Percentiles rank a stretch among this genome's conserved stretches.
These are phyloP conservation scores for Limnephilus rhombicus DNA, from an alignment of 2,888 invertebrate species.

Conservation along the genomic window DNA sequence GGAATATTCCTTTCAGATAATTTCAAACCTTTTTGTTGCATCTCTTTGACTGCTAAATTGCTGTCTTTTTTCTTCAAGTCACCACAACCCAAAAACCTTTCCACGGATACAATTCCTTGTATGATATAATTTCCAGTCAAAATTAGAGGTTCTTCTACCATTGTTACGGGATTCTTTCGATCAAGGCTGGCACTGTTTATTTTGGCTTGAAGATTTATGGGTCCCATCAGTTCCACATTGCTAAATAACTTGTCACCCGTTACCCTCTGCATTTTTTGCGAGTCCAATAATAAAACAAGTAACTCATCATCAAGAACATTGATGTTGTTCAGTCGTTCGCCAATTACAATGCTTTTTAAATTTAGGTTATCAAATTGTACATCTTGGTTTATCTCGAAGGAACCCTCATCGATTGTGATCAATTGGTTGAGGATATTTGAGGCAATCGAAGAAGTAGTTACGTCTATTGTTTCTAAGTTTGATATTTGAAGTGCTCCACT, in stretches of 20 bases:
- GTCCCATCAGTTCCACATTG: conserved; percentile 72
- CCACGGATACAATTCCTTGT: conserved; percentile 74
- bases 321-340: conserved; percentile 74
- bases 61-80: conserved; percentile 69
- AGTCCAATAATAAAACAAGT: conserved; percentile 73
- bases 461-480: conserved; percentile 46
- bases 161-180: conserved; percentile 73
- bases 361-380: conserved; percentile 73
- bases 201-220: conserved; percentile 73
- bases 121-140: conserved; percentile 70
- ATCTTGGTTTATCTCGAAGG: conserved; percentile 73
- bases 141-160: conserved; percentile 72
- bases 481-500: conserved; percentile 64
- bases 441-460: conserved; percentile 15
- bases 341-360: conserved; percentile 71
- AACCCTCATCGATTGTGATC: conserved; percentile 71
- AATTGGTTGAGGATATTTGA: conserved; percentile 69
- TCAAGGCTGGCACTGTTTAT: conserved; percentile 72
- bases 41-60: conserved; percentile 69
- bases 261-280: conserved; percentile 72
- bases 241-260: conserved; percentile 73
- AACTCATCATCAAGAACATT: conserved; percentile 72
- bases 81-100: conserved; percentile 69
- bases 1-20: conserved; percentile 70
- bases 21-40: conserved; percentile 70